Percentiles rank a stretch among this genome's conserved stretches.
Conservation (phyloP, 1,140 invertebrate genomes). For the Thalassaphorura encarpata region DNA sequence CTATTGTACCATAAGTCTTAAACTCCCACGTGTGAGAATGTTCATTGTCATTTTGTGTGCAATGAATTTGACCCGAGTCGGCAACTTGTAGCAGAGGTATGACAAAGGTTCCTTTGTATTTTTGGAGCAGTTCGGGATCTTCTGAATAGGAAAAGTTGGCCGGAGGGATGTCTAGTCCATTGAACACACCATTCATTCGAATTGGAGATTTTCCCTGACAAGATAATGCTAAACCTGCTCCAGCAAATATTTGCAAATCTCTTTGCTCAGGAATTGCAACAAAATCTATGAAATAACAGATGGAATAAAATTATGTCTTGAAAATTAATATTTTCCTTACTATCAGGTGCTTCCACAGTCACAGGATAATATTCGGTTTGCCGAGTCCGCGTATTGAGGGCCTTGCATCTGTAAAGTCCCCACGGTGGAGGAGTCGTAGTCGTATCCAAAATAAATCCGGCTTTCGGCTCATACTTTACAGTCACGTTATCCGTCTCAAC, state of each 20-base stretch:
- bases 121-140: background rate
- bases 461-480: background rate
- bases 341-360: background rate
- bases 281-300: background rate
- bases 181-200: background rate
- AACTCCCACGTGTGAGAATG: too few species aligned
- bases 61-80: too few species aligned
- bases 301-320: background rate
- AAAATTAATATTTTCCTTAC: background rate
- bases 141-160: background rate
- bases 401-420: slow-evolving; percentile 1
- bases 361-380: background rate
- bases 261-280: background rate
- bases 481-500: background rate
- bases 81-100: too few species aligned
- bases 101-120: background rate
- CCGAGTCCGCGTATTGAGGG: background rate
- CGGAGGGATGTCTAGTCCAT: background rate
- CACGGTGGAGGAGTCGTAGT: background rate
- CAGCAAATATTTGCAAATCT: background rate
- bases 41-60: too few species aligned
- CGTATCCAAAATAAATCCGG: slow-evolving; percentile 6
- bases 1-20: too few species aligned
- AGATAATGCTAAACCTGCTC: background rate
- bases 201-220: background rate